phyloP scores from a whole-genome alignment of 64 coral and sea anemone genomes.

The Actinia tenebrosa region DNA sequence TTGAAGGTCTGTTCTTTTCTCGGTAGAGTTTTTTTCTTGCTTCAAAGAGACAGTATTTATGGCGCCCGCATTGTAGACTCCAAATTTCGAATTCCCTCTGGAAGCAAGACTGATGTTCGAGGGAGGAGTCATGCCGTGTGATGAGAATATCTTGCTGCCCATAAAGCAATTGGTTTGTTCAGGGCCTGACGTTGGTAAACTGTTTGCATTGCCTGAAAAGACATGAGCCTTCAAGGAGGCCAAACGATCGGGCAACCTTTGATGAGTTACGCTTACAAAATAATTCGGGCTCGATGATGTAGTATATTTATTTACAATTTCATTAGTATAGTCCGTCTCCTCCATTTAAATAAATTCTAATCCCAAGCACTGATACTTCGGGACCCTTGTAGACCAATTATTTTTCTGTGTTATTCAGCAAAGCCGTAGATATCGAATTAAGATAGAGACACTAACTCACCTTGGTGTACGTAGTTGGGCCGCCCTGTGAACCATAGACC shows the following conservation, averaged over 20 bases:
- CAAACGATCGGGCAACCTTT: slow-evolving; percentile 40
- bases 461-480: not conserved
- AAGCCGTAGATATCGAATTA: not conserved
- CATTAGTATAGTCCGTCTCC: slow-evolving; percentile 10
- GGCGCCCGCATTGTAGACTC: not conserved
- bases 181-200: not conserved
- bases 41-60: not conserved
- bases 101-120: slow-evolving; percentile 28
- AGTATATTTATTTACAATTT: slow-evolving; percentile 55
- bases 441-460: not conserved
- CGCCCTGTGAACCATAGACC: not conserved
- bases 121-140: slow-evolving; percentile 34
- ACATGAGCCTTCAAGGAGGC: slow-evolving; percentile 43
- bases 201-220: slow-evolving; percentile 61
- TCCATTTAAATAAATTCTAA: not conserved
- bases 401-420: not conserved
- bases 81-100: slow-evolving; percentile 33
- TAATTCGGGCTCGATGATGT: slow-evolving; percentile 15
- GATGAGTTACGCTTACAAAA: slow-evolving; percentile 33
- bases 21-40: not conserved
- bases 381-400: not conserved
- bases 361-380: not conserved
- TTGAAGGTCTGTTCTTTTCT: not conserved
- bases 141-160: slow-evolving; percentile 43
- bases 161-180: slow-evolving; percentile 52